Evolutionary conservation across 2,113 vertebrate genomes (phyloP).

Genomic region (Onychostoma macrolepis): DNA sequence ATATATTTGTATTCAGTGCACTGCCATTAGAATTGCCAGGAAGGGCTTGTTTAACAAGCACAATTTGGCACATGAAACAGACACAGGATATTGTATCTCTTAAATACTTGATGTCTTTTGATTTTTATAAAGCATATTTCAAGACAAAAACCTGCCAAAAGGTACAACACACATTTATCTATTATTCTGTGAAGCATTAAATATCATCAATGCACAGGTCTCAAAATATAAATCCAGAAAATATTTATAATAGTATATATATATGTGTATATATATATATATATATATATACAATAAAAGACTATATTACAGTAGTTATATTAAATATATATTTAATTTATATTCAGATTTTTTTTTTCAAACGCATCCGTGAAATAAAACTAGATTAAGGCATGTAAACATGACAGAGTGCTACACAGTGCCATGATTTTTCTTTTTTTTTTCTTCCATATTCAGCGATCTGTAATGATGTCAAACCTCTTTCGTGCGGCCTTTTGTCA

Average conservation of each 20-base stretch:
- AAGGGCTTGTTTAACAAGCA: constrained; percentile 53
- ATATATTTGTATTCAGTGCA: constrained; percentile 44
- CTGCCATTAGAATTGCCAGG: constrained; percentile 49
- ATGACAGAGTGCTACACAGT: constrained; percentile 34
- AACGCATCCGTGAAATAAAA: background rate
- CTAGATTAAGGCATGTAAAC: constrained; percentile 24
- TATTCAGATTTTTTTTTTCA: background rate
- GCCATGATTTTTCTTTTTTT: constrained; percentile 33
- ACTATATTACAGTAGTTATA: background rate
- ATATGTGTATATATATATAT: constrained; percentile 29
- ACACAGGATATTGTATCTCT: constrained; percentile 45
- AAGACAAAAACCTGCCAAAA: constrained; percentile 55
- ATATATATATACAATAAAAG: background rate
- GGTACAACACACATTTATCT: constrained; percentile 55
- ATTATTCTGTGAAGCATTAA: constrained; percentile 46
- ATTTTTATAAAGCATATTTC: constrained; percentile 51
- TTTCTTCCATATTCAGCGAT: background rate
- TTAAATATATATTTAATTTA: constrained; percentile 6
- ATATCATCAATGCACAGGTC: constrained; percentile 14
- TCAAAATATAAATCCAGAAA: constrained; percentile 20
- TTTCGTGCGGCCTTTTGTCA: constrained; percentile 45
- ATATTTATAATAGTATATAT: constrained; percentile 32
- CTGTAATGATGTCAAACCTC: constrained; percentile 34
- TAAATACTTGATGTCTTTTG: constrained; percentile 54
- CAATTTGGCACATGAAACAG: constrained; percentile 46